These are phyloP conservation scores for Diadumene lineata DNA, from an alignment of 92 coral and sea anemone genomes.

Conservation along the genomic window DNA sequence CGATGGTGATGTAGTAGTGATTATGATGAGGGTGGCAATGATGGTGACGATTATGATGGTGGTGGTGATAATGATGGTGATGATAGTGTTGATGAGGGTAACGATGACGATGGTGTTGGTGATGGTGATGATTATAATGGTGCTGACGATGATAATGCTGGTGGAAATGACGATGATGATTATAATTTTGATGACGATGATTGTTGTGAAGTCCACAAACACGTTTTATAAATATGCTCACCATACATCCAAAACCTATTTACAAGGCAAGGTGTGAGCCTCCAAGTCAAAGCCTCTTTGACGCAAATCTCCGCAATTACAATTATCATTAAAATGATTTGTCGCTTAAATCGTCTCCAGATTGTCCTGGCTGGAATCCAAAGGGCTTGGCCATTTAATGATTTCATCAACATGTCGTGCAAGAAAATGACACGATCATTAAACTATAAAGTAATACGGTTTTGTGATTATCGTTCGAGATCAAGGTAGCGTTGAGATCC, in stretches of 20 bases:
- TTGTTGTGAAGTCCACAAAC: neutral
- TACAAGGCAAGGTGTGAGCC: too few species aligned
- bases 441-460: constrained; percentile 8
- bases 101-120: neutral
- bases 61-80: neutral
- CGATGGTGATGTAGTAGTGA: neutral
- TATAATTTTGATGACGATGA: neutral
- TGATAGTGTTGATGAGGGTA: neutral
- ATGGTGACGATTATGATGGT: neutral
- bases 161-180: neutral
- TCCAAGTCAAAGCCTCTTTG: too few species aligned
- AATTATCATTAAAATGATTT: neutral
- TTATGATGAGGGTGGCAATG: neutral
- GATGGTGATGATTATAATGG: neutral
- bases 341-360: neutral
- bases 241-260: too few species aligned
- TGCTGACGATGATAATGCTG: neutral
- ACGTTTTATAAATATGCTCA: neutral
- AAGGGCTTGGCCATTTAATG: neutral
- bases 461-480: constrained; percentile 30
- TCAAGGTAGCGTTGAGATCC: constrained; percentile 24
- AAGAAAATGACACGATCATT: neutral
- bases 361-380: too few species aligned
- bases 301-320: too few species aligned
- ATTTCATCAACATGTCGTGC: constrained; percentile 19